phyloP scores from a whole-genome alignment of 2,888 invertebrate genomes.

The Macrophya annulata region DNA sequence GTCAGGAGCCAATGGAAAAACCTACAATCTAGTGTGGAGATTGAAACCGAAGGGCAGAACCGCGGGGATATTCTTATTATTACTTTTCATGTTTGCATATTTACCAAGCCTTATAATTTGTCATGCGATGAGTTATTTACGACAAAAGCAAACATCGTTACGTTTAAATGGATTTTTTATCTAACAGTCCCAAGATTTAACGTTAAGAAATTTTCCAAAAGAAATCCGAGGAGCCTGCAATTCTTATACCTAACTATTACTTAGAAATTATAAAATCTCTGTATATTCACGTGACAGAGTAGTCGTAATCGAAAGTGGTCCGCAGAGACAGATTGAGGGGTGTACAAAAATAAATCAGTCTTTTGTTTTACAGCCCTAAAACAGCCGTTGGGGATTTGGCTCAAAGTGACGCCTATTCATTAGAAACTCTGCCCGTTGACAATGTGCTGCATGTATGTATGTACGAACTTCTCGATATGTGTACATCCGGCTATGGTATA shows the following conservation, averaged over 20 bases:
- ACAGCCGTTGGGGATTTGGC: slow-evolving; percentile 74
- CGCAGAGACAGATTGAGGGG: slow-evolving; percentile 71
- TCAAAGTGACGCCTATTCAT: slow-evolving; percentile 71
- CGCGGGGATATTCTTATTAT: slow-evolving; percentile 57
- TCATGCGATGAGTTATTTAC: slow-evolving; percentile 50
- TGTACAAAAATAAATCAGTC: slow-evolving; percentile 74
- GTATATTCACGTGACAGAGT: slow-evolving; percentile 56
- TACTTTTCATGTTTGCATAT: slow-evolving; percentile 63
- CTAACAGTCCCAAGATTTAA: not conserved
- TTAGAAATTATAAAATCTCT: not conserved
- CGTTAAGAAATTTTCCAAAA: not conserved
- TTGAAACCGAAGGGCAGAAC: not conserved
- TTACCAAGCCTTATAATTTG: slow-evolving; percentile 56
- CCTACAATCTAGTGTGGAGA: not conserved
- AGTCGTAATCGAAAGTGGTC: slow-evolving; percentile 72
- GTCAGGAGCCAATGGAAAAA: slow-evolving; percentile 54
- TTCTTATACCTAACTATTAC: not conserved
- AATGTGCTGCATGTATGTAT: slow-evolving; percentile 11
- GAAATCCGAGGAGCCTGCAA: not conserved
- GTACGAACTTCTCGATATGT: not conserved
- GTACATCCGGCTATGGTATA: not conserved
- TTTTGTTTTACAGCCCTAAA: slow-evolving; percentile 75
- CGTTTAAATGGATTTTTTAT: not conserved
- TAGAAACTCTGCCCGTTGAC: slow-evolving; percentile 56
- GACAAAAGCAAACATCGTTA: slow-evolving; percentile 28